A percentile compares a stretch with the other conserved stretches of the same genome.
Conservation (phyloP, 2,888 invertebrate genomes). For the Antheraea yamamai region DNA sequence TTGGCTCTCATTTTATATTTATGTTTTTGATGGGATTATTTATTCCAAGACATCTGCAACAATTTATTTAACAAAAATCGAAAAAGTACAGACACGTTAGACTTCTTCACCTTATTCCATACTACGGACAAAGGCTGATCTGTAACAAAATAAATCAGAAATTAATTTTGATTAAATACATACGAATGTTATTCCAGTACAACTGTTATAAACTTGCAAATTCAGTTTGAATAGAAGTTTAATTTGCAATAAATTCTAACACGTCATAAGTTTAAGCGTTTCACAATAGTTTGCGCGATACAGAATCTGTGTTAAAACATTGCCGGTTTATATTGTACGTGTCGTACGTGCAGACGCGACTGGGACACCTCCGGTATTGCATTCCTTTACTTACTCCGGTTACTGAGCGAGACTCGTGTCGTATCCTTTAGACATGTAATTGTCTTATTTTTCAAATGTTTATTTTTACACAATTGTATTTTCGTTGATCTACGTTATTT, state of each 20-base stretch:
- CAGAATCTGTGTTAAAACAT: slow-evolving; percentile 7
- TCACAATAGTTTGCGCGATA: slow-evolving; percentile 4
- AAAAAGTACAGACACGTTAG: too few species aligned
- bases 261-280: slow-evolving; percentile 11
- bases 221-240: background rate
- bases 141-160: too few species aligned
- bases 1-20: too few species aligned
- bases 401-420: background rate
- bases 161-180: too few species aligned
- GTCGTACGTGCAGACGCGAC: slow-evolving; percentile 32
- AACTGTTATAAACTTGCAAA: background rate
- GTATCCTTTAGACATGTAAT: background rate
- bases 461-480: background rate
- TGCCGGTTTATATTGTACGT: slow-evolving; percentile 8
- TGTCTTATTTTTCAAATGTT: background rate
- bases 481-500: background rate
- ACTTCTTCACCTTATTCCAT: too few species aligned
- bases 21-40: too few species aligned
- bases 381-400: slow-evolving; percentile 32
- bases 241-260: slow-evolving; percentile 1
- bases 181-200: too few species aligned
- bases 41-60: too few species aligned
- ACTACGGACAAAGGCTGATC: too few species aligned
- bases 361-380: slow-evolving; percentile 43
- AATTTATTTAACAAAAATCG: too few species aligned